Evolutionary conservation across 2,888 invertebrate genomes (phyloP), one percentile per base, ranked within the genome.

Genomic region (Sarcophaga carnaria): DNA sequence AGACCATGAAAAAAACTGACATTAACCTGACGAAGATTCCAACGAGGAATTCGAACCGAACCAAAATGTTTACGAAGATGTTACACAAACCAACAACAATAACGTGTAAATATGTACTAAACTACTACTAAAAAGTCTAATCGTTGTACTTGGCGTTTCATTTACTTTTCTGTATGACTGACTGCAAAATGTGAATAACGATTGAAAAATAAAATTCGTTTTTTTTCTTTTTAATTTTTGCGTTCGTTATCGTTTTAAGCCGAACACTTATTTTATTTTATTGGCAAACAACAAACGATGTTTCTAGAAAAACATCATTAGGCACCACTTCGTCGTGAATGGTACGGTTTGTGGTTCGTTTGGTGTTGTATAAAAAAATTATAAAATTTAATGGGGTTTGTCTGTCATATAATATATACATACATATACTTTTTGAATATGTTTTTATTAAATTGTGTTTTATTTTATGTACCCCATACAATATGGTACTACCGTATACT

Each of bases 311-410:
- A 78, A 79, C 70, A 82, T 78, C 66, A 80, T 78, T 81, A 78
- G 80, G 81, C 69, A 81, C n/a, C 77, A 81, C 74, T 85, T 78
- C 78, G 80, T 75, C 37, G 37, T 37, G 37, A 37, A 37, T 37
- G 37, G 54, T 54, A 54, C 54, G 54, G 54, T 80, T 76, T 12
- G 54, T 25, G 10, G 20, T 62, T 62, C 62, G 67, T 69, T 47
- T 64, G 64, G 78, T 78, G 75, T 67, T 37, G 75, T 69, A 79
- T 81, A 78, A 71, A 76, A 76, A 82, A 74, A 80, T 85, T 81
- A 78, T 72, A 81, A 74, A 77, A 78, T 85, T 86, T 85, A 78
- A 81, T 82, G 63, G 78, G 77, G 81, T 81, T 64, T 81, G 12
- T 70, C 66, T 71, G 77, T 66, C 77, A 83, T 77, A 60, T 71